Conservation (phyloP, 2,113 vertebrate genomes). For the Butorides virescens region DNA sequence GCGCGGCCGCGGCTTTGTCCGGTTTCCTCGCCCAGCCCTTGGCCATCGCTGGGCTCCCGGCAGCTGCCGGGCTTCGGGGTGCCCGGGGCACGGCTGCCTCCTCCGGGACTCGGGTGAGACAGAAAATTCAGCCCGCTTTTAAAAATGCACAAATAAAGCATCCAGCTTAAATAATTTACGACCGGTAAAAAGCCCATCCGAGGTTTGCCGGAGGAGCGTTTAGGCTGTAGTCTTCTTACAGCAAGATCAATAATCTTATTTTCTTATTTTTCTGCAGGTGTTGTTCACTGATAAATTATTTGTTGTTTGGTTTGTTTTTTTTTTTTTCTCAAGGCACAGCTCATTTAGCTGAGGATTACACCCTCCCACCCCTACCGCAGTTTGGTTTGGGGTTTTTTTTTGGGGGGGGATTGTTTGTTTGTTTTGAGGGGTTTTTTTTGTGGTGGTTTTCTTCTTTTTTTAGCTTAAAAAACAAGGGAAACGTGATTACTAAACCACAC, state of each 20-base stretch:
- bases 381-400: too few species aligned
- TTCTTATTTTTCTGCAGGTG: background rate
- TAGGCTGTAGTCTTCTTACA: too few species aligned
- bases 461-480: background rate
- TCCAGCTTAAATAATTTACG: background rate
- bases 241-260: background rate
- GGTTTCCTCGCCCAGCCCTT: too few species aligned
- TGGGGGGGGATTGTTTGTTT: too few species aligned
- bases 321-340: background rate
- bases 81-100: background rate
- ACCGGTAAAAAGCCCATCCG: rapidly evolving
- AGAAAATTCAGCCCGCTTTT: background rate
- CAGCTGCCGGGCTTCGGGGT: too few species aligned
- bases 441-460: background rate
- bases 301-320: too few species aligned
- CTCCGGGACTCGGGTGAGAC: background rate
- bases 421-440: background rate
- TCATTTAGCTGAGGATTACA: background rate
- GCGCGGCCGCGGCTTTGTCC: too few species aligned
- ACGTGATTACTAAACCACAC: background rate
- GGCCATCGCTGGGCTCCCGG: too few species aligned
- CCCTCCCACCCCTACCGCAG: too few species aligned
- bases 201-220: background rate
- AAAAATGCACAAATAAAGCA: background rate
- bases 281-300: background rate